These are phyloP conservation scores for Apostichopus japonicus DNA, from an alignment of 35 echinoderm and acorn worm species.

Conservation along the genomic window DNA sequence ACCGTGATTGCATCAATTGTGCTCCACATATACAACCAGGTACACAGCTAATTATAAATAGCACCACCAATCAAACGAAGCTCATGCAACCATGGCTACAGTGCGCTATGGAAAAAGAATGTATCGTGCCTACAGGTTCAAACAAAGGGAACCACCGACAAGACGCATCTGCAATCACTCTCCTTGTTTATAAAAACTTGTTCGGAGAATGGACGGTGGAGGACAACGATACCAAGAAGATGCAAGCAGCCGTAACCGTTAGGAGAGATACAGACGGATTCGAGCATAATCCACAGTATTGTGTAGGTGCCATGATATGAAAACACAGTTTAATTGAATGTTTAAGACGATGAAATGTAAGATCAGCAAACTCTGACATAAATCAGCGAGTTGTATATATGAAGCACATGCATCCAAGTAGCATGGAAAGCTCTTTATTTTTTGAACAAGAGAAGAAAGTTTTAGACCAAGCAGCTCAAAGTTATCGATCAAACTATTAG, in stretches of 20 bases:
- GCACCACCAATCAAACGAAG: slow-evolving; percentile 63
- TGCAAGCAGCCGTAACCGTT: background rate
- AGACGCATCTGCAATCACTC: slow-evolving; percentile 69
- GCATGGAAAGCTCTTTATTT: too few relatives aligned
- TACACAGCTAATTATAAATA: slow-evolving; percentile 73
- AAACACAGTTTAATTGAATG: too few relatives aligned
- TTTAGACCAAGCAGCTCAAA: too few relatives aligned
- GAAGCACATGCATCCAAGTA: too few relatives aligned
- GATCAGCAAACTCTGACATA: too few relatives aligned
- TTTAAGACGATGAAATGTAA: too few relatives aligned
- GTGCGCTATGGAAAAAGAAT: slow-evolving; percentile 62
- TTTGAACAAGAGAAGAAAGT: too few relatives aligned
- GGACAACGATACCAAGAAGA: slow-evolving; percentile 57
- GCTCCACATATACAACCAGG: slow-evolving; percentile 66
- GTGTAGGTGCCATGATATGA: background rate
- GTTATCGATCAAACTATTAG: too few relatives aligned
- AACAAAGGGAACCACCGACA: slow-evolving; percentile 49
- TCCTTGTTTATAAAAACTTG: slow-evolving; percentile 74
- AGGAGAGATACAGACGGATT: slow-evolving; percentile 2
- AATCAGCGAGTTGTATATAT: too few relatives aligned
- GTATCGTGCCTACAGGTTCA: slow-evolving; percentile 64
- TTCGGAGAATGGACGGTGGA: slow-evolving; percentile 62
- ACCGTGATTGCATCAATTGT: slow-evolving; percentile 35
- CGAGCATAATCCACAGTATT: background rate
- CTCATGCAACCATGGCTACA: slow-evolving; percentile 60